phyloP scores from a whole-genome alignment of 64 coral and sea anemone genomes.

The Pachyseris speciosa region DNA sequence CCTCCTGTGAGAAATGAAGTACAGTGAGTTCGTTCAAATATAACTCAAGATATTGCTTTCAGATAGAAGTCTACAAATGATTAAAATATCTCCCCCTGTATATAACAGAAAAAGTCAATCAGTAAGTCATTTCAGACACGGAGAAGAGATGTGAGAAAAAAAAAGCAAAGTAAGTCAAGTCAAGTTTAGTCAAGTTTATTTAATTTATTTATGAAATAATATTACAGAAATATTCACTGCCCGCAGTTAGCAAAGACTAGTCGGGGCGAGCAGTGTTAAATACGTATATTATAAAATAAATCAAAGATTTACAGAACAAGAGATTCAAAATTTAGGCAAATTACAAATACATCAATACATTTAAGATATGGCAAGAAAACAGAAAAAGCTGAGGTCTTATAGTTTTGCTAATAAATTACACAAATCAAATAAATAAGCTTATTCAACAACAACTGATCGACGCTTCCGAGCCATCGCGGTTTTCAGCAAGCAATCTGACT shows the following conservation, averaged over 20 bases:
- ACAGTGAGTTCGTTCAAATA: slow-evolving; percentile 34
- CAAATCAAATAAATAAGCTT: neutral
- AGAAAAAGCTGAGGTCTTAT: too few species aligned
- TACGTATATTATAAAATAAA: too few species aligned
- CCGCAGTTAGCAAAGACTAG: too few species aligned
- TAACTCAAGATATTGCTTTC: slow-evolving; percentile 46
- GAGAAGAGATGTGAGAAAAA: neutral
- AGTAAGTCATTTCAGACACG: neutral
- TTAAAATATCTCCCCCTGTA: slow-evolving; percentile 23
- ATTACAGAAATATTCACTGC: too few species aligned
- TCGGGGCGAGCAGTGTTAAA: too few species aligned
- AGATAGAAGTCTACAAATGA: slow-evolving; percentile 17
- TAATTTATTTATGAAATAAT: too few species aligned
- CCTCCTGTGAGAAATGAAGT: slow-evolving; percentile 1
- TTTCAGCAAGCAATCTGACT: slow-evolving; percentile 25
- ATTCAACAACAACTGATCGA: slow-evolving; percentile 21
- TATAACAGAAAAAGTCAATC: neutral
- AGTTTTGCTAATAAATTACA: too few species aligned
- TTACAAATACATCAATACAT: too few species aligned
- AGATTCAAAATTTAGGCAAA: too few species aligned
- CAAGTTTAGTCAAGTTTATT: too few species aligned
- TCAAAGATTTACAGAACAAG: too few species aligned
- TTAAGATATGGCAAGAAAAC: too few species aligned
- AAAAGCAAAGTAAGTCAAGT: neutral
- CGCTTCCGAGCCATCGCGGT: neutral